Conservation (phyloP, 2,888 invertebrate species). For the Rhogogaster chlorosoma region DNA sequence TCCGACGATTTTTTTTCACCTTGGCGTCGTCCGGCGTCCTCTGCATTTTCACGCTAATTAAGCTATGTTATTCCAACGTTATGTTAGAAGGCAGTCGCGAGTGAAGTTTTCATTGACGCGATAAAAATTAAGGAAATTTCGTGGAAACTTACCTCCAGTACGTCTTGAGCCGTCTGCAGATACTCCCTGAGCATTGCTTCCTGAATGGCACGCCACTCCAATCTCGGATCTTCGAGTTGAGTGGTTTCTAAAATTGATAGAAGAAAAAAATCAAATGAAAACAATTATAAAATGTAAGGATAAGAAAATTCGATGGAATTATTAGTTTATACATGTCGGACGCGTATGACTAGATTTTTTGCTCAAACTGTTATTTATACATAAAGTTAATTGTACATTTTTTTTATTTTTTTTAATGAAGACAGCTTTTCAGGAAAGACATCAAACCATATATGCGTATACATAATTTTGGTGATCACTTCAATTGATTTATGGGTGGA, state of each 20-base stretch:
- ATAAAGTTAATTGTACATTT: too few species aligned
- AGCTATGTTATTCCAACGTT: background rate
- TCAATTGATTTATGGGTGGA: too few species aligned
- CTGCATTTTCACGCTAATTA: background rate
- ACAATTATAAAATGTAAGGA: background rate
- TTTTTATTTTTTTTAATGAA: too few species aligned
- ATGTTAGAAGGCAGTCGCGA: background rate
- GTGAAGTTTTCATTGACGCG: background rate
- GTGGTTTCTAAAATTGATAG: constrained; percentile 88
- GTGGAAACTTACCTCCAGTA: constrained; percentile 87
- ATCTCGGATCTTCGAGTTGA: constrained; percentile 96
- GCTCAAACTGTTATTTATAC: too few species aligned
- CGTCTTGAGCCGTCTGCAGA: constrained; percentile 96
- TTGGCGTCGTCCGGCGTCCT: background rate
- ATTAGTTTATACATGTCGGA: background rate
- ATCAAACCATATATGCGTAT: too few species aligned
- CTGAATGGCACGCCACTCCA: constrained; percentile 98
- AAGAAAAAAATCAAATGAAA: constrained; percentile 18
- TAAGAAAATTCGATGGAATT: background rate
- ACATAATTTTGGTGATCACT: too few species aligned
- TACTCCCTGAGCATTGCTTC: constrained; percentile 98
- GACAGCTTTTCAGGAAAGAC: too few species aligned
- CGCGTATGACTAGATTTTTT: too few species aligned
- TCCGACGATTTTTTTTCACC: background rate
- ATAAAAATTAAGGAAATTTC: background rate